Evolutionary conservation across 2,888 invertebrate genomes (phyloP).

Genomic region (Zhuqinia jingwanae): DNA sequence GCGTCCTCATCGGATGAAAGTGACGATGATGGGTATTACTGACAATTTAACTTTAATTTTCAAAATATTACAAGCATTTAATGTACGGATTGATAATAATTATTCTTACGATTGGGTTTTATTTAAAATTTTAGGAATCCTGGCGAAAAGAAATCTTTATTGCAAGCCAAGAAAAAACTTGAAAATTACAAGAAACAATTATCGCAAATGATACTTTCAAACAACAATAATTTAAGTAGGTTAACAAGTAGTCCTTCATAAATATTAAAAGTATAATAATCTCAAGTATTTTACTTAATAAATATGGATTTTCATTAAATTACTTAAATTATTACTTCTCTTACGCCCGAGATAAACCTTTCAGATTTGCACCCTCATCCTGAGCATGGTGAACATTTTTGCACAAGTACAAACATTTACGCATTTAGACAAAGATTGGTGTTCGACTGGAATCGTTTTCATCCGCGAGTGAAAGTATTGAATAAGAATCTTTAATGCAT

Average conservation of each 20-base stretch:
- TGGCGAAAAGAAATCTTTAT: constrained; percentile 71
- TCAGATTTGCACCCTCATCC: too few relatives aligned
- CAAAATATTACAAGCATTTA: neutral
- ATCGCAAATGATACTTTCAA: constrained; percentile 54
- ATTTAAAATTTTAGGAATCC: constrained; percentile 30
- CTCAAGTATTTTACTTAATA: too few relatives aligned
- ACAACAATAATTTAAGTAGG: neutral
- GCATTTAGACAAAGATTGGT: constrained; percentile 41
- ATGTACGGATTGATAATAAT: neutral
- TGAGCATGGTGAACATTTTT: too few relatives aligned
- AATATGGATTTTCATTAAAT: too few relatives aligned
- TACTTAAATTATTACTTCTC: too few relatives aligned
- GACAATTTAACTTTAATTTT: too few relatives aligned
- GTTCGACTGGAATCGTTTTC: neutral
- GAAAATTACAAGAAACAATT: constrained; percentile 73
- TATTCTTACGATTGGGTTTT: neutral
- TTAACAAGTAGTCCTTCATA: neutral
- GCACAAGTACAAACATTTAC: too few relatives aligned
- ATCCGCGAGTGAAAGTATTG: neutral
- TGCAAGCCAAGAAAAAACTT: constrained; percentile 75
- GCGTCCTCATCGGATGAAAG: constrained; percentile 84
- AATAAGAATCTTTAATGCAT: too few relatives aligned
- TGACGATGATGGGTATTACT: constrained; percentile 71
- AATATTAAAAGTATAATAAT: too few relatives aligned
- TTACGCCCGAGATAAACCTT: too few relatives aligned